These are phyloP conservation scores for Staurois parvus DNA, from an alignment of 2,797 vertebrate species.

Conservation along the genomic window DNA sequence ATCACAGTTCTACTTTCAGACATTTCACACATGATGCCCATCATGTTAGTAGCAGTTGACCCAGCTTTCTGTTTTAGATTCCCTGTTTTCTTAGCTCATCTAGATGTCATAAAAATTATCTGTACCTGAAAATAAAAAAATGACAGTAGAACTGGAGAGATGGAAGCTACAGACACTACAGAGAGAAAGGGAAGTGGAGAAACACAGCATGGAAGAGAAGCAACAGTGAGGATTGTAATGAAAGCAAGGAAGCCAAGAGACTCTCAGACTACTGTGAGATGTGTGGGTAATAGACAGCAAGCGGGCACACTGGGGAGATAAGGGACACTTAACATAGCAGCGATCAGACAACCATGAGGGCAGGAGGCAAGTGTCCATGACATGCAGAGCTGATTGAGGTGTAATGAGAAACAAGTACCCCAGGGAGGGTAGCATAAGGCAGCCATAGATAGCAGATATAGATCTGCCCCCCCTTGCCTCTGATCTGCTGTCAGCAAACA, in stretches of 20 bases:
- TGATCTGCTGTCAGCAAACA: conserved; percentile 59
- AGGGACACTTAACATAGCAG: conserved; percentile 39
- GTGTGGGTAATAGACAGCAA: conserved; percentile 26
- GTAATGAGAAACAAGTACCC: conserved; percentile 62
- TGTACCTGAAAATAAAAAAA: not conserved
- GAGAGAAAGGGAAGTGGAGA: not conserved
- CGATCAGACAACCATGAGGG: conserved; percentile 41
- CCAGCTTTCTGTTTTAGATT: not conserved
- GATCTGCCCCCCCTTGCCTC: conserved; percentile 42
- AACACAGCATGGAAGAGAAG: not conserved
- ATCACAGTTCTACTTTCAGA: no score
- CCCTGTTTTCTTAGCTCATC: not conserved
- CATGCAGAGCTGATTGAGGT: conserved; percentile 57
- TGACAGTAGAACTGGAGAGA: not conserved
- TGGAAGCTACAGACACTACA: not conserved
- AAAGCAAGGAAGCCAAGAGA: conserved; percentile 17
- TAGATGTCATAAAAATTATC: not conserved
- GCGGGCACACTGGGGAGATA: conserved; percentile 25
- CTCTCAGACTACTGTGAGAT: not conserved
- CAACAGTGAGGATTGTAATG: not conserved
- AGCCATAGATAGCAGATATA: conserved; percentile 49
- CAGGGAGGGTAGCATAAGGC: conserved; percentile 53
- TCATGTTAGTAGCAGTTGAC: not conserved
- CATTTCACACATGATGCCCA: no score
- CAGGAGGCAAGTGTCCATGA: conserved; percentile 50